Evolutionary conservation across 2,888 invertebrate species (phyloP).

Genomic region (Pachymerium ferrugineum): DNA sequence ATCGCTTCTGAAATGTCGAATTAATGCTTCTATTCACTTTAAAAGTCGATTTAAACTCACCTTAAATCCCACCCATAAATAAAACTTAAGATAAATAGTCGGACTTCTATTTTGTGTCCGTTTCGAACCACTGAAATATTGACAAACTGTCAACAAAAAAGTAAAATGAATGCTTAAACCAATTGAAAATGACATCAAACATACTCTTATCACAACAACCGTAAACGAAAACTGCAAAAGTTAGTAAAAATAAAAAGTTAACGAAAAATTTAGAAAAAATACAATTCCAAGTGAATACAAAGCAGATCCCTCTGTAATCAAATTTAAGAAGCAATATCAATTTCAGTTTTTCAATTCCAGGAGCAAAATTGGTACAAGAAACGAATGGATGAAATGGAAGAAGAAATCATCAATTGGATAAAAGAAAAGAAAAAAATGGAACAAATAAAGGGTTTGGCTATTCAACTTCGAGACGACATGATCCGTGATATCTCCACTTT

Average conservation of each 20-base stretch:
- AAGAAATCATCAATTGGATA: constrained; percentile 10
- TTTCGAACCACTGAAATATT: background rate
- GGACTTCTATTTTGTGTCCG: background rate
- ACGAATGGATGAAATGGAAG: constrained; percentile 26
- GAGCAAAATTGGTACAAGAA: background rate
- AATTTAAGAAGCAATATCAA: background rate
- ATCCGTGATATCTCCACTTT: constrained; percentile 20
- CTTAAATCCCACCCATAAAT: background rate
- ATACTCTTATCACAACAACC: background rate
- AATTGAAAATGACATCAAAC: background rate
- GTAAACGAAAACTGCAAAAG: background rate
- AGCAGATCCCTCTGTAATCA: background rate
- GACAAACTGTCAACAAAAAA: background rate
- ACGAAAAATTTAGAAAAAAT: background rate
- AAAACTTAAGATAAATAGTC: background rate
- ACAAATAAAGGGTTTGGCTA: background rate
- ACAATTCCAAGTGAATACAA: background rate
- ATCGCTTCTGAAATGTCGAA: too few relatives aligned
- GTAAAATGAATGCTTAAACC: background rate
- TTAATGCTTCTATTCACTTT: background rate
- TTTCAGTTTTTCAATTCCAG: background rate
- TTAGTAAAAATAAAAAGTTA: background rate
- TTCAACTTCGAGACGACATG: background rate
- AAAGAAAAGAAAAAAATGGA: constrained; percentile 23
- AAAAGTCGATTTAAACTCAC: background rate